Conservation (phyloP, 1,140 invertebrate genomes). For the Whitmania pigra region DNA sequence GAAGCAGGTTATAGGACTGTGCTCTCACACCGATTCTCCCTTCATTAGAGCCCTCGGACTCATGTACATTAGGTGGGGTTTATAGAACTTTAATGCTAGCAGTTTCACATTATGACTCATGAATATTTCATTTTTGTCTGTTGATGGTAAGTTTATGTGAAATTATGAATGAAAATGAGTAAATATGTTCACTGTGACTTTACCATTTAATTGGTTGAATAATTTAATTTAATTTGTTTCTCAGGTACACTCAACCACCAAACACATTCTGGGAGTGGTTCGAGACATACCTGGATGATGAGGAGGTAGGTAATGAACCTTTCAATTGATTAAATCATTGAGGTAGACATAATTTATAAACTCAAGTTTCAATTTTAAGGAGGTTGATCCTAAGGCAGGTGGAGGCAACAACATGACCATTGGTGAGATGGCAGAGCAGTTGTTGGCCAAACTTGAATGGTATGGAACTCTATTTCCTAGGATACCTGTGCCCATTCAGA, state of each 20-base stretch:
- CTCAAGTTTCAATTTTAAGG: conserved; percentile 43
- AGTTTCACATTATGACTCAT: not conserved
- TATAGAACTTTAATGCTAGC: conserved; percentile 17
- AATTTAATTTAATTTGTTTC: conserved; percentile 1
- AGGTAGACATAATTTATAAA: not conserved
- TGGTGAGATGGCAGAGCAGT: conserved; percentile 80
- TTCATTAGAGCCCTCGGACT: conserved; percentile 93
- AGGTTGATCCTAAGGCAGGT: conserved; percentile 91
- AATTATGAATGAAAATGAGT: no score
- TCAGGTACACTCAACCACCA: conserved; percentile 88
- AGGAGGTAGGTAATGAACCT: conserved; percentile 54
- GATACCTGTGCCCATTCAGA: conserved; percentile 98
- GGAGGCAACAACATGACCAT: conserved; percentile 86
- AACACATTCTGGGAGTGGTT: conserved; percentile 92
- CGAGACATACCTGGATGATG: conserved; percentile 84
- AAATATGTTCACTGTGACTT: no score
- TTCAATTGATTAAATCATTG: not conserved
- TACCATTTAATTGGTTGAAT: not conserved
- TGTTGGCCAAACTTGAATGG: conserved; percentile 80
- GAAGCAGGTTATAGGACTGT: conserved; percentile 88
- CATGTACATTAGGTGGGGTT: conserved; percentile 71
- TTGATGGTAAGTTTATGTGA: no score
- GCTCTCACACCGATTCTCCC: conserved; percentile 88
- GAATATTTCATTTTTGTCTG: not conserved
- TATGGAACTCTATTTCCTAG: conserved; percentile 94